phyloP scores from a whole-genome alignment of 2,888 invertebrate genomes.

The Amphimallon solstitiale region DNA sequence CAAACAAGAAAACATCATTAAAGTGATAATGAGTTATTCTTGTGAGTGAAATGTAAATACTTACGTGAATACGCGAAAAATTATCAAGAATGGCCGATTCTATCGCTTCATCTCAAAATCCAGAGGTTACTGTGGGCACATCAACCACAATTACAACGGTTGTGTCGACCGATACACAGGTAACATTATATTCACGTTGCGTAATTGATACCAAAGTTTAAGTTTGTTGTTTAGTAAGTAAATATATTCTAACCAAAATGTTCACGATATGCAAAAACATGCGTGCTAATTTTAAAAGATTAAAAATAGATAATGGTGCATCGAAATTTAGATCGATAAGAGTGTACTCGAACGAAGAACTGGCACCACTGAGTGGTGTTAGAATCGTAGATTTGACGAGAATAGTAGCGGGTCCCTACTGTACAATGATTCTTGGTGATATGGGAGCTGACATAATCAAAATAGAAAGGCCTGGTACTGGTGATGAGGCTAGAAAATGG shows the following conservation, averaged over 20 bases:
- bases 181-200: conserved; percentile 45
- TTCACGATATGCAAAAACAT: conserved; percentile 23
- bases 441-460: conserved; percentile 93
- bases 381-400: conserved; percentile 84
- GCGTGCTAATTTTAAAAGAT: conserved; percentile 26
- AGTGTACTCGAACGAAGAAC: conserved; percentile 47
- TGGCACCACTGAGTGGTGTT: conserved; percentile 72
- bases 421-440: conserved; percentile 93
- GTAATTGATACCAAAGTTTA: conserved; percentile 26
- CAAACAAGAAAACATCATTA: neutral
- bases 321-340: conserved; percentile 17
- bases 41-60: conserved; percentile 37
- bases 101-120: conserved; percentile 41
- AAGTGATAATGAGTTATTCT: conserved; percentile 22
- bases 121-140: conserved; percentile 45
- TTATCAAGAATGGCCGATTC: conserved; percentile 48
- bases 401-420: conserved; percentile 93
- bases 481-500: conserved; percentile 93
- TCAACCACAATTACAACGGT: conserved; percentile 58
- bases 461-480: conserved; percentile 83
- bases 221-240: conserved; percentile 15
- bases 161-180: conserved; percentile 57
- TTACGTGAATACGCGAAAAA: conserved; percentile 28
- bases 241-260: conserved; percentile 27
- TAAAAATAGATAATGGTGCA: conserved; percentile 37